Evolutionary conservation across 2,113 vertebrate genomes (phyloP).

Genomic region (Paralichthys olivaceus): DNA sequence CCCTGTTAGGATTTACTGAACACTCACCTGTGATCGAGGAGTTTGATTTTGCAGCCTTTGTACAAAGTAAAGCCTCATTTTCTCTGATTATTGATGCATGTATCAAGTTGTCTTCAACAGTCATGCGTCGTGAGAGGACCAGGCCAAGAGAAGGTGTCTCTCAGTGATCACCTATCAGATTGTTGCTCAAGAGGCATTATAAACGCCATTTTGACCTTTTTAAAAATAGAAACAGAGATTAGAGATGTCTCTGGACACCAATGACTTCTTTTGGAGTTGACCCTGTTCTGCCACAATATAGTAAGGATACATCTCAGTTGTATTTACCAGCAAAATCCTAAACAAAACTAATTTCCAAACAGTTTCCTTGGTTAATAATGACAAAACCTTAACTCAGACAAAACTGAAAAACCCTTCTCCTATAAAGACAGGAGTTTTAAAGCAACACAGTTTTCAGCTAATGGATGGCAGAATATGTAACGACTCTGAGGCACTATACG

Average conservation of each 20-base stretch:
- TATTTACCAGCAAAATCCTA: background rate
- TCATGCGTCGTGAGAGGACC: background rate
- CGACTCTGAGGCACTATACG: constrained; percentile 33
- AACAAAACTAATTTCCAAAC: too few species aligned
- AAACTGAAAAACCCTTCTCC: constrained; percentile 39
- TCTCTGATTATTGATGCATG: background rate
- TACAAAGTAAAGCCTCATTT: background rate
- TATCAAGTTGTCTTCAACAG: too few species aligned
- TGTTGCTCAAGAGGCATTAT: constrained; percentile 21
- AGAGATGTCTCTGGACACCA: constrained; percentile 17
- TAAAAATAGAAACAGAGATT: constrained; percentile 52
- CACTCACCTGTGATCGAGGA: background rate
- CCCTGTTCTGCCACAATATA: background rate
- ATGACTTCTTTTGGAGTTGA: constrained; percentile 8
- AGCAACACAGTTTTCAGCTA: constrained; percentile 58
- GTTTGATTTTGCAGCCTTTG: background rate
- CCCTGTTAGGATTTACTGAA: constrained; percentile 2
- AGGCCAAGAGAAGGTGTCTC: background rate
- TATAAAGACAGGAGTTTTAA: constrained; percentile 47
- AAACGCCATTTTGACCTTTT: constrained; percentile 43
- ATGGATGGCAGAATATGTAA: constrained; percentile 65
- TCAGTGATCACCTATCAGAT: constrained; percentile 36
- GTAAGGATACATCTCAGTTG: background rate
- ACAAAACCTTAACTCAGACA: background rate
- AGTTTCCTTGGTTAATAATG: constrained; percentile 1